Evolutionary conservation across 2,888 invertebrate species (phyloP), one percentile per base, ranked within the genome.

Genomic region (Xestia xanthographa): DNA sequence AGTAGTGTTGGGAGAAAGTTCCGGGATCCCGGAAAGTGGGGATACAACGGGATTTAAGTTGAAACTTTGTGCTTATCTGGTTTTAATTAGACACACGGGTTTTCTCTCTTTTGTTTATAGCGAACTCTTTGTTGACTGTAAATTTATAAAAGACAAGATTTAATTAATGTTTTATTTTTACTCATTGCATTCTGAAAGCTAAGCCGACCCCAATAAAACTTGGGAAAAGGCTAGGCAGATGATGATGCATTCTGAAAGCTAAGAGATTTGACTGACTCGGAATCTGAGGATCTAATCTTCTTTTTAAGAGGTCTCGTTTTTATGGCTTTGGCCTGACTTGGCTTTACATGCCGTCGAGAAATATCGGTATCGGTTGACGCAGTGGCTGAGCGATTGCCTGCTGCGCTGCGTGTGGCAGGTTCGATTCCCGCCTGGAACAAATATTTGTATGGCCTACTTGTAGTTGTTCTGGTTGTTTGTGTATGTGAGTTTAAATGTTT

Each of bases 1-100:
- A 86, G 84, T 80, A 86, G 84, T 66, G 88, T 38, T 72, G 86
- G 78, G 72, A 29, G 9, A 62, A 67, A 68, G 20, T 68, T 41
- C 5, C 34, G 1, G 17, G 26, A 50, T 76, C 66, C 72, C 87
- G 80, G 38, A 38, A 67, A 63, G 4, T 12, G 53, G 63, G 43
- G 56, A 45, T 60, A 34, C 17, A 2, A n/a, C 50, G 76, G 76
- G 68, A 80, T 68, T 75, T 38, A 20, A 45, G 22, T 34, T 29
- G 12, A n/a, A 56, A 45, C 29, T 72, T 73, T 50, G 34, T 56
- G n/a, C 26, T 66, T 73, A 26, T 53, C 17, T 45, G 14, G 34
- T 53, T 82, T 62, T 29, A 67, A 58, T 67, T 53, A 75, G n/a
- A 62, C n/a, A 56, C 43, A 65, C 17, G 6, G 41, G n/a, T 62